Conservation (phyloP, 2,797 vertebrate genomes). For the Sylvia borin region DNA sequence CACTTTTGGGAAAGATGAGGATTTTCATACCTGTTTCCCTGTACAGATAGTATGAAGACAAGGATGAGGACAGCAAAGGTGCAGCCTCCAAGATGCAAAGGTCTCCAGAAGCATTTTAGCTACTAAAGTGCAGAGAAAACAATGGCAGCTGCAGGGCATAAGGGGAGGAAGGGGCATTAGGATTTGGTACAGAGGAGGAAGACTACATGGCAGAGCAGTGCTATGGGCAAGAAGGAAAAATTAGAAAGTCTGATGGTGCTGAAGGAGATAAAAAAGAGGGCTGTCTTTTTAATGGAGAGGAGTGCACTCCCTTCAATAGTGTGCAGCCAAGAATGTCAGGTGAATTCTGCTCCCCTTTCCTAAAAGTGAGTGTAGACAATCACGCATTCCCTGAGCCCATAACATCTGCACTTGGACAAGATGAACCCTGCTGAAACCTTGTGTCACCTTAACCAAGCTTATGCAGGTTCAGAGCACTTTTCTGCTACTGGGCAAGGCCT, state of each 20-base stretch:
- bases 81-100: neutral
- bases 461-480: neutral
- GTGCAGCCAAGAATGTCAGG: neutral
- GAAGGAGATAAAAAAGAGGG: neutral
- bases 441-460: neutral
- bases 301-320: neutral
- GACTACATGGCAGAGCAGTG: neutral
- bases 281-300: neutral
- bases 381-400: neutral
- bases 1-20: neutral
- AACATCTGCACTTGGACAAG: neutral
- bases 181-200: neutral
- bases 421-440: neutral
- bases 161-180: neutral
- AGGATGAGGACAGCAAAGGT: neutral
- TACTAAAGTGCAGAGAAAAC: neutral
- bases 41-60: neutral
- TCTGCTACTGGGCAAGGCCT: neutral
- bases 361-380: neutral
- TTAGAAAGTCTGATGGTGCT: neutral
- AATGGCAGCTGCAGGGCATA: neutral
- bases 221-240: neutral
- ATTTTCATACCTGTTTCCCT: neutral
- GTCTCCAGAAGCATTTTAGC: neutral
- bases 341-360: neutral